Conservation (phyloP, 2,888 invertebrate species). For the Holacanthella duospinosa region DNA sequence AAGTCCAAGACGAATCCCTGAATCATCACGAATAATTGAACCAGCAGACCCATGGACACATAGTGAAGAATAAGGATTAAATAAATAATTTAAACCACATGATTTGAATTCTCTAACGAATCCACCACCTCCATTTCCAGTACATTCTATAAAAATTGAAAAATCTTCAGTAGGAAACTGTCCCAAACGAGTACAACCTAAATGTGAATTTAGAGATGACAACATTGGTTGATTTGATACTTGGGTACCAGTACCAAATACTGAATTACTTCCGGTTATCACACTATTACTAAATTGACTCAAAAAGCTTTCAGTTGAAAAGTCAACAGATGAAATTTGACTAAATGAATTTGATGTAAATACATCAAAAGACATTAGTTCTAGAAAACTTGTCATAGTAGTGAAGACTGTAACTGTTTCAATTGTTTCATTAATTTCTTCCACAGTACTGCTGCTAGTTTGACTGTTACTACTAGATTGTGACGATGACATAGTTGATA, state of each 20-base stretch:
- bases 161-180: conserved; percentile 12
- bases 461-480: no score
- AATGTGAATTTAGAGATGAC: background rate
- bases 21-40: conserved; percentile 17
- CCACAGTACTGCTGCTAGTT: background rate
- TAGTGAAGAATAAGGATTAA: conserved; percentile 11
- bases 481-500: no score
- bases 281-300: background rate
- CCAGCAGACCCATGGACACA: conserved; percentile 20
- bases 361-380: background rate
- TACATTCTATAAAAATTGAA: conserved; percentile 17
- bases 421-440: background rate
- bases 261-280: background rate
- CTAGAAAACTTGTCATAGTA: background rate
- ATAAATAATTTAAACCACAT: conserved; percentile 22
- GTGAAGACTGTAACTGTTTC: background rate
- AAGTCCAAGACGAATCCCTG: conserved; percentile 21
- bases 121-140: conserved; percentile 2
- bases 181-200: conserved; percentile 3
- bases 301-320: background rate
- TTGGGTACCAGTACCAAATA: background rate
- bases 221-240: background rate
- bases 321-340: background rate
- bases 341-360: background rate
- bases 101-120: conserved; percentile 8